A percentile compares a stretch with the other conserved stretches of the same genome.
Conservation (phyloP, 2,888 invertebrate genomes). For the Peribatodes rhomboidaria region DNA sequence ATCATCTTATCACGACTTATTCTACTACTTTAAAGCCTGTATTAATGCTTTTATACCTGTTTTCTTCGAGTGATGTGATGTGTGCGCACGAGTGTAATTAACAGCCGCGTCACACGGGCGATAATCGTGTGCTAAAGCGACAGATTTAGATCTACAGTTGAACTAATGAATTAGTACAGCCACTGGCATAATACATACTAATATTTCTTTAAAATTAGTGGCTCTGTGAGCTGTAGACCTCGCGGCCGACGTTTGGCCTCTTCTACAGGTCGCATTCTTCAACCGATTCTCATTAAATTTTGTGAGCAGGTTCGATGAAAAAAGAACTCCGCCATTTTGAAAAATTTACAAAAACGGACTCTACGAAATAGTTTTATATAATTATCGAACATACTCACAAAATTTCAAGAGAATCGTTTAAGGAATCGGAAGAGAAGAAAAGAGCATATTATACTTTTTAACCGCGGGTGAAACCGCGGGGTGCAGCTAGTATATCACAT, state of each 20-base stretch:
- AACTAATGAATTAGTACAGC: constrained; percentile 3
- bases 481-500: too few relatives aligned
- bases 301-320: too few relatives aligned
- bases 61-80: constrained; percentile 6
- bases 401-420: too few relatives aligned
- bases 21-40: neutral
- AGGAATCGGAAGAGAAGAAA: neutral
- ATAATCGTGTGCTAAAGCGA: constrained; percentile 23
- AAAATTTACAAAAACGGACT: too few relatives aligned
- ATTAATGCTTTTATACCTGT: constrained; percentile 3
- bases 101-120: constrained; percentile 5
- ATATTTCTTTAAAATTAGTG: neutral
- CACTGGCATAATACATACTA: neutral
- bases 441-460: neutral
- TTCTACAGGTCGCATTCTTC: too few relatives aligned
- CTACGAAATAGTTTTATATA: too few relatives aligned
- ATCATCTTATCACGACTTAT: neutral
- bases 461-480: too few relatives aligned
- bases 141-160: constrained; percentile 7
- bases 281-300: too few relatives aligned
- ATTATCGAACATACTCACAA: too few relatives aligned
- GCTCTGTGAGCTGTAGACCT: too few relatives aligned
- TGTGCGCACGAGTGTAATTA: constrained; percentile 14
- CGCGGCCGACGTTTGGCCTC: too few relatives aligned
- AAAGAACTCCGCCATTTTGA: too few relatives aligned